A percentile compares a stretch with the other conserved stretches of the same genome.
Evolutionary conservation across 92 coral and sea anemone species (phyloP).

Genomic region (Blastomussa wellsi): DNA sequence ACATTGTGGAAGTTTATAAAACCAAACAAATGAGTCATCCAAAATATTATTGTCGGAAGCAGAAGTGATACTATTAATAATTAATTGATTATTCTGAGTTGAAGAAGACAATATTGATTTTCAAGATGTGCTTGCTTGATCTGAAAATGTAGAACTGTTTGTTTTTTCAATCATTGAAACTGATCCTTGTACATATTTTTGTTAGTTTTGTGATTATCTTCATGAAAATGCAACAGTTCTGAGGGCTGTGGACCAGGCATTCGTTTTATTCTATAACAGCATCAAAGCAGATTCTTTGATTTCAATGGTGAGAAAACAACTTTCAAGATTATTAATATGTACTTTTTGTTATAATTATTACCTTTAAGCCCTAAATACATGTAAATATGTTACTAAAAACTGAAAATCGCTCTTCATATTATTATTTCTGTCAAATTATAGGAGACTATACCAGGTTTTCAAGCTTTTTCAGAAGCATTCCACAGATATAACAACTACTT

Average conservation of each 20-base stretch:
- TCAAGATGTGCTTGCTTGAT: too few species aligned
- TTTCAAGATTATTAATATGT: background rate
- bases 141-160: too few species aligned
- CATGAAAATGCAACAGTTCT: slow-evolving; percentile 91
- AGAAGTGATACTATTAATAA: too few species aligned
- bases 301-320: slow-evolving; percentile 82
- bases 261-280: slow-evolving; percentile 76
- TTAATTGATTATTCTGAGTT: too few species aligned
- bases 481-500: slow-evolving; percentile 78
- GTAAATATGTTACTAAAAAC: too few species aligned
- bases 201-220: slow-evolving; percentile 86
- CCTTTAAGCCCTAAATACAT: too few species aligned
- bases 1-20: too few species aligned
- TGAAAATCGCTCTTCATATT: background rate
- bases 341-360: background rate
- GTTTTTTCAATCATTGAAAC: too few species aligned
- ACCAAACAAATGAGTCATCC: too few species aligned
- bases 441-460: slow-evolving; percentile 92
- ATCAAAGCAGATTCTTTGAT: slow-evolving; percentile 79
- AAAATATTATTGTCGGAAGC: too few species aligned
- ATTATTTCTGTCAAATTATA: slow-evolving; percentile 2
- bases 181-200: background rate
- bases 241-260: slow-evolving; percentile 81
- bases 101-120: too few species aligned
- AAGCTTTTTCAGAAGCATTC: slow-evolving; percentile 82